Percentiles rank a stretch among this genome's conserved stretches.
Conservation (phyloP, 2,888 invertebrate genomes). For the Psylliodes chrysocephalus region DNA sequence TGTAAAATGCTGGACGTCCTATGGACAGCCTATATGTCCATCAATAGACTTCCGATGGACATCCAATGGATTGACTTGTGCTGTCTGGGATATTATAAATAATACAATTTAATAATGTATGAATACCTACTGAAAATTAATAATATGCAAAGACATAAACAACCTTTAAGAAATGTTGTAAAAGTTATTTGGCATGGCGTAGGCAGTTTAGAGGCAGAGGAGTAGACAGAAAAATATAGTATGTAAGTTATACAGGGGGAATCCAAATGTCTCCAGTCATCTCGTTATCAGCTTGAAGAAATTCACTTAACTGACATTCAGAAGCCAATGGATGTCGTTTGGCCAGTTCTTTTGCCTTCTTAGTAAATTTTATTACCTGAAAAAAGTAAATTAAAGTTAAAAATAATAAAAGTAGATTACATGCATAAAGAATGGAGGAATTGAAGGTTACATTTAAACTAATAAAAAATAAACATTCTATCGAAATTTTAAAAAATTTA, state of each 20-base stretch:
- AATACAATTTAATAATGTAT: not conserved
- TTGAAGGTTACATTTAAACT: no score
- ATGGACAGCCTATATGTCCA: no score
- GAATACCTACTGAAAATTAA: not conserved
- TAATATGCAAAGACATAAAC: not conserved
- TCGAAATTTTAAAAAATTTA: no score
- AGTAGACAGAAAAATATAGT: not conserved
- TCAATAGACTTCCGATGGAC: no score
- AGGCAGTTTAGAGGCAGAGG: conserved; percentile 24
- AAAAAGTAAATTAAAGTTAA: conserved; percentile 20
- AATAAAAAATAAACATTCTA: no score
- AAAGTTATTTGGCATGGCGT: conserved; percentile 29
- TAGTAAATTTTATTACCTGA: conserved; percentile 64
- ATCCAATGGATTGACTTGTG: no score
- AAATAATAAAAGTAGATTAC: no score
- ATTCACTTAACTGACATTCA: conserved; percentile 66
- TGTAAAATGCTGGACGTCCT: no score
- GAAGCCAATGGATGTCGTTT: conserved; percentile 64
- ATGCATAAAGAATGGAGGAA: no score
- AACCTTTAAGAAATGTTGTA: not conserved
- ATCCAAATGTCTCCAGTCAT: conserved; percentile 68
- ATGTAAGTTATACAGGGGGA: conserved; percentile 63
- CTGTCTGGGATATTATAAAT: no score
- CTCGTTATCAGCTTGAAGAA: conserved; percentile 63
- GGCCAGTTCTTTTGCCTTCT: conserved; percentile 65